Conservation (phyloP, 2,888 invertebrate genomes). For the Mimas tiliae region DNA sequence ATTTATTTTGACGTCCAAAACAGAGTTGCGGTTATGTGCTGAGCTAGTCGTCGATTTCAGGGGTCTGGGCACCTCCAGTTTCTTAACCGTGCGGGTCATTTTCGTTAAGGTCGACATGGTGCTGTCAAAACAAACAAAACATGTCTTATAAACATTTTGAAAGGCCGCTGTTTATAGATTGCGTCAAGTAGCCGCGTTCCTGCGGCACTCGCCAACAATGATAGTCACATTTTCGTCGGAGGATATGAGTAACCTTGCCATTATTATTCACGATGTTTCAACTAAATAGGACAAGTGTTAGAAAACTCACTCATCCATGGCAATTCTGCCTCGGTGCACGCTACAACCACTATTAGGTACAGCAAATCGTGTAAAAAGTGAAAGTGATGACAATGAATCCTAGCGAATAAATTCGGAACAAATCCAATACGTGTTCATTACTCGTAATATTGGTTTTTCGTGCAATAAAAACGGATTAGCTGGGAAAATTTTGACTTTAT, state of each 20-base stretch:
- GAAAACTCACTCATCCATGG: constrained; percentile 83
- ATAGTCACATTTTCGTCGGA: constrained; percentile 62
- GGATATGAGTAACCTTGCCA: constrained; percentile 74
- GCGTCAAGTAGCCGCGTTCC: constrained; percentile 38
- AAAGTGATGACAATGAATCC: constrained; percentile 84
- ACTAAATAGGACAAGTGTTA: constrained; percentile 58
- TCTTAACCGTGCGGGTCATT: constrained; percentile 89
- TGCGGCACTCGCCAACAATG: constrained; percentile 49
- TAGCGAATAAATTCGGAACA: constrained; percentile 83
- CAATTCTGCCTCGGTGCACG: constrained; percentile 70
- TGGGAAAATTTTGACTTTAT: constrained; percentile 81
- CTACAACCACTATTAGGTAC: constrained; percentile 71
- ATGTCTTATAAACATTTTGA: constrained; percentile 28
- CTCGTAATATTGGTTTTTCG: constrained; percentile 76
- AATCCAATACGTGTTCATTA: constrained; percentile 84
- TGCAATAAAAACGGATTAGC: constrained; percentile 74
- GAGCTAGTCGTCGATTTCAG: constrained; percentile 86
- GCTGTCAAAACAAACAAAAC: constrained; percentile 58
- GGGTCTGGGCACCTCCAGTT: constrained; percentile 90
- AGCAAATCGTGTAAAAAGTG: constrained; percentile 80
- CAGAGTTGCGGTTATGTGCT: constrained; percentile 80
- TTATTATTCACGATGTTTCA: constrained; percentile 67
- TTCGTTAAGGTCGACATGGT: constrained; percentile 86
- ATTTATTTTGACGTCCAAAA: constrained; percentile 82
- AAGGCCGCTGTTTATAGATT: constrained; percentile 25